Evolutionary conservation across 2,888 invertebrate species (phyloP), one percentile per base, ranked within the genome.

Genomic region (Apodemia zela): DNA sequence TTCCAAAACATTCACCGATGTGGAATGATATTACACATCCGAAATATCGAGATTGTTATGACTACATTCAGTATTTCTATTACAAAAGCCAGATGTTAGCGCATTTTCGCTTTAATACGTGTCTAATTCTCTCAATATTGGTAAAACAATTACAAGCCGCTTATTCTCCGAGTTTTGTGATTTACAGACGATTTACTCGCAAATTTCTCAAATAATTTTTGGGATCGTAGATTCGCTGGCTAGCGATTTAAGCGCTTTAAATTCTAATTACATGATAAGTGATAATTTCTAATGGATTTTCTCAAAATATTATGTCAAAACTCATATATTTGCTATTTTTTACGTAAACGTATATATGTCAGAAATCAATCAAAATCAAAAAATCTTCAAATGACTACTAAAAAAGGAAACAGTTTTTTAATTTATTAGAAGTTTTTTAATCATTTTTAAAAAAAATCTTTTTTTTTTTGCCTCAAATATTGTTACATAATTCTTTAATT

Each of bases 61-160:
- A 17, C 6, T 47, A 47, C 42, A 17, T 6, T 47, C 17, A 15
- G n/a, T n/a, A 45, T 15, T 6, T n/a, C 45, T 15, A 17, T 45
- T 47, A 47, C 45, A 47, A 47, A 47, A n/a, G 45, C 45, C 45
- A 47, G 45, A 17, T 47, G 45, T 47, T 47, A 47, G 45, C 45
- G 45, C 45, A 8, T 47, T 17, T 47, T 8, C 45, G n/a, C n/a
- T 47, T 47, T 47, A 47, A 47, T 47, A 17, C 45, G 45, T 47
- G 17, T 47, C 17, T 47, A 47, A 17, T 57, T 57, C 54, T 29
- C 7, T 57, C 29, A 57, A 57, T 57, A 57, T 29, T 57, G 54
- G 29, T 57, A 15, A 57, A 57, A 29, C 54, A 25, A 57, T 57
- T 57, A 57, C 7, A 57, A 29, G 21, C 15, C 29, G 8, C 29